A percentile compares a stretch with the other conserved stretches of the same genome.
These are phyloP conservation scores for Onychorhynchus coronatus DNA, from an alignment of 2,113 vertebrate genomes.

Conservation along the genomic window DNA sequence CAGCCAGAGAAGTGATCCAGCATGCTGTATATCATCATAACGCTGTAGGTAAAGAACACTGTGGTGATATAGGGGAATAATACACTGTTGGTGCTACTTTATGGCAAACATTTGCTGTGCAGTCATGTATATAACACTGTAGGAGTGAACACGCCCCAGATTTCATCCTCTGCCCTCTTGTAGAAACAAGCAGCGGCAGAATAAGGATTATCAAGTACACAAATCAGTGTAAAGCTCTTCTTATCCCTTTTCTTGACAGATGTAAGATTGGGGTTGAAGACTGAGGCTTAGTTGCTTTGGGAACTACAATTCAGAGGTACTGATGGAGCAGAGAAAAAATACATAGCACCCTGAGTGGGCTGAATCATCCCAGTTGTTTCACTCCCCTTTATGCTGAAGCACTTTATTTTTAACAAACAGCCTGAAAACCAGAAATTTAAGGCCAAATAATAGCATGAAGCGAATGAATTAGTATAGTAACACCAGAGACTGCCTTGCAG, in stretches of 20 bases:
- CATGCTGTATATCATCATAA: background rate
- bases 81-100: background rate
- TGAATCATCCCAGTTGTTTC: conserved; percentile 29
- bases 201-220: background rate
- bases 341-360: background rate
- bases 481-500: background rate
- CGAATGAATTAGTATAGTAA: conserved; percentile 20
- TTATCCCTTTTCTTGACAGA: background rate
- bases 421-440: conserved; percentile 32
- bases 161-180: background rate
- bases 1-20: background rate
- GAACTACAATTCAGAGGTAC: background rate
- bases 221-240: background rate
- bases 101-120: background rate
- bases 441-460: background rate
- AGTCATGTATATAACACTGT: background rate
- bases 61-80: background rate
- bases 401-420: conserved; percentile 36
- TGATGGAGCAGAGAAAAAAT: conserved; percentile 7
- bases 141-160: background rate
- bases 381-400: conserved; percentile 18
- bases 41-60: background rate
- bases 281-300: conserved; percentile 5
- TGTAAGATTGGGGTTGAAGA: background rate
- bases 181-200: background rate